Conservation (phyloP, 1,140 invertebrate species). For the Zaprionus camerounensis region DNA sequence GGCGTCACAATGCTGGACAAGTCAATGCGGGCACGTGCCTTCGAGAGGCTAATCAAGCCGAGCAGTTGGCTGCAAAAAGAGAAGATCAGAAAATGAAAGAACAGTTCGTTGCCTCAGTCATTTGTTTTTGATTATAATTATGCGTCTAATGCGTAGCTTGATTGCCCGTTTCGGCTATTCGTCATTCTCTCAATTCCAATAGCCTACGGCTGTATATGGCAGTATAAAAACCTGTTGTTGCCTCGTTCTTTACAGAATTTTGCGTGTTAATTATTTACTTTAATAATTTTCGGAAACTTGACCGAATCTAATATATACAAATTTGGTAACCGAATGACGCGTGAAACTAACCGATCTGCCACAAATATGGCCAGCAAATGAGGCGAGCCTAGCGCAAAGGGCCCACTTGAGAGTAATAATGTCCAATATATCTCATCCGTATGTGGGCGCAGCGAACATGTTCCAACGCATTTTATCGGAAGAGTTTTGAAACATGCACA, state of each 20-base stretch:
- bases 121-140: constrained; percentile 19
- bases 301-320: not conserved
- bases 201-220: not conserved
- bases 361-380: constrained; percentile 4
- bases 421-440: constrained; percentile 47
- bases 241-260: not conserved
- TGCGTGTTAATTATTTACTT: constrained; percentile 16
- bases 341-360: not conserved
- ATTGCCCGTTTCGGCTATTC: not conserved
- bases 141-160: not conserved
- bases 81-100: not conserved
- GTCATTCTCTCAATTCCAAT: not conserved
- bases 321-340: constrained; percentile 18
- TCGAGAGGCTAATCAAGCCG: constrained; percentile 93
- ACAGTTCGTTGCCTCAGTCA: constrained; percentile 11
- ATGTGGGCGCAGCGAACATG: constrained; percentile 76
- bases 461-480: constrained; percentile 63
- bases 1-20: constrained; percentile 91
- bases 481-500: constrained; percentile 62
- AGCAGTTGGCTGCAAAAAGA: constrained; percentile 54
- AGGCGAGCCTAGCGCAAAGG: not conserved
- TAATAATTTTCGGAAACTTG: constrained; percentile 3
- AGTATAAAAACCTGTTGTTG: not conserved
- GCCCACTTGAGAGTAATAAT: constrained; percentile 85
- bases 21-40: constrained; percentile 94